Evolutionary conservation across 2,888 invertebrate genomes (phyloP), one percentile per base, ranked within the genome.

Genomic region (Agrilus biguttatus): DNA sequence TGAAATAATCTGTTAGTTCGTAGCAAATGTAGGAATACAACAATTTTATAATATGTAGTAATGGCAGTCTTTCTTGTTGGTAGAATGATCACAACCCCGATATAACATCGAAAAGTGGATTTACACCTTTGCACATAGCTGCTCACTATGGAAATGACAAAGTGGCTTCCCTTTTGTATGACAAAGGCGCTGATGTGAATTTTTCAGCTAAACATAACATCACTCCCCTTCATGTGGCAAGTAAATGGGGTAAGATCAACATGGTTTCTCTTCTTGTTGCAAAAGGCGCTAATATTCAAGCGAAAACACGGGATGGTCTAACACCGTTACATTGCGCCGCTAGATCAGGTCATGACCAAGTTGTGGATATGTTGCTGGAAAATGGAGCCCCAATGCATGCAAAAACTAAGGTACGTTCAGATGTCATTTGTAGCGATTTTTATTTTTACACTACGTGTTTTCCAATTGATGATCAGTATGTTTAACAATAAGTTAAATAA

Each of bases 91-190:
- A 91, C 68, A 93, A 95, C 66, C 92, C 96, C 1, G 96, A 97
- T 66, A 89, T 92, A 3, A 90, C 92, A 45, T 93, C 93, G 2
- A 96, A 95, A 69, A 92, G 91, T 48, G 96, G 96, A 21, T 98
- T 98, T 68, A 98, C 98, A 0, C 96, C 98, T 0, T 75, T 98
- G 28, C 98, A 98, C 69, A 98, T 98, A 55, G 92, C 95, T 14
- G 87, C 97, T 5, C 97, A 98, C 72, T 98, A 98, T 67, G 96
- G 97, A 42, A 97, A 97, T 68, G 88, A 89, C 49, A 88, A 88
- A 55, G 90, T 96, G 47, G 96, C 91, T 3, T 80, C 79, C 48
- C 74, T 97, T 42, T 71, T 98, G 39, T 77, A 96, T 41, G 80
- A 88, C 47, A 82, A 85, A 55, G 90, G 91, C 28, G 97, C 97